Base-by-base conservation (phyloP, 2,888 invertebrate species). In the Aphodius granarius region DNA sequence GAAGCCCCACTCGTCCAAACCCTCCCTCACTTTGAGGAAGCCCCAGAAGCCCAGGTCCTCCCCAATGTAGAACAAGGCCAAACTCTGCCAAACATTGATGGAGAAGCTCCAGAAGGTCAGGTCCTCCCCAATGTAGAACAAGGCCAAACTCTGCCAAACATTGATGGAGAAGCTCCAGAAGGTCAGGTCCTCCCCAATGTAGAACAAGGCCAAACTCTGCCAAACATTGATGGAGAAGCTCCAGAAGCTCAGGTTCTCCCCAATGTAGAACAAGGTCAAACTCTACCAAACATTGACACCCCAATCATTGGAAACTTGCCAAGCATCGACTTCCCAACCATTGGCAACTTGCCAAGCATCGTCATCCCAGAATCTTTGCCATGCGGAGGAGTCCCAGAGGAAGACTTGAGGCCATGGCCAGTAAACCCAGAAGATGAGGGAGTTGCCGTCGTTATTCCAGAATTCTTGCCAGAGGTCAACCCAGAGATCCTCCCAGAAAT, bases 381-480 rank as follows among this genome's bases (percentile, higher is more conserved):
- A 18, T 18, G 19, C 16, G 17, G 17, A 13, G 65, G 17, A 18
- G 3, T 65, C 19, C 65, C 65, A 65, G 2, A 65, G 3, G 19
- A 18, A 16, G n/a, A 65, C 18, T 68, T 66, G 19, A 73, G 62
- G 23, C 73, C 73, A 16, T 21, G 13, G 15, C 73, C 73, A 73
- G 63, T n/a, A 21, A 63, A 17, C 17, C 73, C 65, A 65, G 65
- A 65, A 65, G 65, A 18, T 65, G 65, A 15, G n/a, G 65, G 63
- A 18, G 18, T 19, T 17, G 23, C 17, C 5, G 22, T 20, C 23
- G 13, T 23, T n/a, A 73, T 22, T 0, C 63, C 63, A 0, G 64
- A 19, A 63, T 62, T 17, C 19, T n/a, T 65, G 6, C 65, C 65
- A 65, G 65, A 65, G 19, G 19, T 65, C 4, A 65, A 65, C 65